Evolutionary conservation across 2,888 invertebrate species (phyloP).

Genomic region (Patella caerulea): DNA sequence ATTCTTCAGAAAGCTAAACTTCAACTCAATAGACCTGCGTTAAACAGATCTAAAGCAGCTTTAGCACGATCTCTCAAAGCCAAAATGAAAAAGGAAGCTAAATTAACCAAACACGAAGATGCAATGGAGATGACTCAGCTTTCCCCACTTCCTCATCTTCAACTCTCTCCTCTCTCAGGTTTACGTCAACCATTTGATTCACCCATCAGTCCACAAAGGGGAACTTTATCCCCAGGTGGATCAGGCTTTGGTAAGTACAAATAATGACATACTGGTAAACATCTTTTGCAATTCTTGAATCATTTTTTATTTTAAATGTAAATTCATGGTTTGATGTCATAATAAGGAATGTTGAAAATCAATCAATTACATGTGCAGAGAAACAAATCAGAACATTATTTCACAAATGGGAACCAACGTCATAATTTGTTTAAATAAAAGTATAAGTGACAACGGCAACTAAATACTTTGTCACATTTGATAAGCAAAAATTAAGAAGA

Average conservation of each 20-base stretch:
- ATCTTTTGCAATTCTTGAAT: no score
- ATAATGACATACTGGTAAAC: no score
- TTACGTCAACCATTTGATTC: slow-evolving; percentile 10
- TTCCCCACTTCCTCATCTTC: neutral
- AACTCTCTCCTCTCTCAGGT: neutral
- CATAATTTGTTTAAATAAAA: no score
- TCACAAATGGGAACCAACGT: no score
- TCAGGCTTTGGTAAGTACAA: neutral
- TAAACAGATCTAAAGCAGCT: slow-evolving; percentile 69
- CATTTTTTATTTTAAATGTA: no score
- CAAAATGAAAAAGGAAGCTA: slow-evolving; percentile 64
- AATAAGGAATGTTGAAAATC: no score
- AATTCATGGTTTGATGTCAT: no score
- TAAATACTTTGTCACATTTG: no score
- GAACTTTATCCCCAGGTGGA: slow-evolving; percentile 8
- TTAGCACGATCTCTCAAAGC: slow-evolving; percentile 65
- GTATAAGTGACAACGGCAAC: no score
- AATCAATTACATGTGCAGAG: no score
- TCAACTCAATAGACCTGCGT: slow-evolving; percentile 68
- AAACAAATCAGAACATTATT: no score
- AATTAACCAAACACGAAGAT: slow-evolving; percentile 34
- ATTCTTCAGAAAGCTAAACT: slow-evolving; percentile 71
- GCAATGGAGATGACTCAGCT: neutral
- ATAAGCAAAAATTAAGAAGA: no score
- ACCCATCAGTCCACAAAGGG: slow-evolving; percentile 9